phyloP scores from a whole-genome alignment of 2,888 invertebrate species.

The Synanthedon myopaeformis region DNA sequence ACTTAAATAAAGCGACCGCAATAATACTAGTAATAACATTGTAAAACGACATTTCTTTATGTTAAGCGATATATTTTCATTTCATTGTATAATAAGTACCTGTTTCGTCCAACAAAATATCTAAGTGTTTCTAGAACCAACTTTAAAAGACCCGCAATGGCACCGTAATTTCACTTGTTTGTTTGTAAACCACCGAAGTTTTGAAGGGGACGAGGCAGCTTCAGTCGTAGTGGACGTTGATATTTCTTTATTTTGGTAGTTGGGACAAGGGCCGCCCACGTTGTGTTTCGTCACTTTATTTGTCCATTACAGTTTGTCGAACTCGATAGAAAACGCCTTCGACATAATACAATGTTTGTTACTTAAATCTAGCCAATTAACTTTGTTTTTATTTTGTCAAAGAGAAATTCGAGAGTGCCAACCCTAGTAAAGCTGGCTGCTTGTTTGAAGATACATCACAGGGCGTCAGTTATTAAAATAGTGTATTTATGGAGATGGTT shows the following conservation, averaged over 20 bases:
- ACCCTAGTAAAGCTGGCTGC: neutral
- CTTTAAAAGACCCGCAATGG: neutral
- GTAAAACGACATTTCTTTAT: conserved; percentile 2
- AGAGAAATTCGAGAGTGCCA: neutral
- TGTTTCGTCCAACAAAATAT: conserved; percentile 4
- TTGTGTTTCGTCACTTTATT: conserved; percentile 24
- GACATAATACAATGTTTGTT: conserved; percentile 2
- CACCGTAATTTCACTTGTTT: neutral
- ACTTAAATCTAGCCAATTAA: conserved; percentile 1
- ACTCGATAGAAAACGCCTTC: conserved; percentile 13
- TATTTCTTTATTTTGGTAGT: conserved; percentile 14
- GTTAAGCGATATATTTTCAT: conserved; percentile 12
- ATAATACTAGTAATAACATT: too few relatives aligned
- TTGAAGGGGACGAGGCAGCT: conserved; percentile 2
- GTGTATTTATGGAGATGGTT: neutral
- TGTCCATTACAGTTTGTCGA: conserved; percentile 29
- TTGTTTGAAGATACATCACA: neutral
- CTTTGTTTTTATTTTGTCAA: conserved; percentile 1
- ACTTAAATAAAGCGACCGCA: too few relatives aligned
- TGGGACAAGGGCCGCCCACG: conserved; percentile 22
- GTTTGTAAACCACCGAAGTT: neutral
- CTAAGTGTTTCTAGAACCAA: neutral
- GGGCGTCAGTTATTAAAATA: neutral
- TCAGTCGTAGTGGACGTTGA: conserved; percentile 7
- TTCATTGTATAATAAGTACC: conserved; percentile 9